Evolutionary conservation across 2,888 invertebrate genomes (phyloP).

Genomic region (Hesperia comma): DNA sequence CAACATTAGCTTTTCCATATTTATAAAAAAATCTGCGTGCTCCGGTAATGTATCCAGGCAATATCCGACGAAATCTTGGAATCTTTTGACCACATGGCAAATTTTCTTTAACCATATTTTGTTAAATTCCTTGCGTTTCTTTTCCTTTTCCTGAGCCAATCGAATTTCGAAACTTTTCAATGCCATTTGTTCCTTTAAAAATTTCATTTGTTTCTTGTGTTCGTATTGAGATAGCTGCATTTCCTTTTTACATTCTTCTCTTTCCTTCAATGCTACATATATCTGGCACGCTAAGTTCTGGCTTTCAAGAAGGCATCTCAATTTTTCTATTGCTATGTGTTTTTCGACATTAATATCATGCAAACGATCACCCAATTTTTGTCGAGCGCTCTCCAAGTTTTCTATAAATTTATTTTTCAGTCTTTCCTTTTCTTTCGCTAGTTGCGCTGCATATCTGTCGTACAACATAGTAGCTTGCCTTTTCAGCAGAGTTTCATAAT

Average conservation of each 20-base stretch:
- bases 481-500: slow-evolving; percentile 55
- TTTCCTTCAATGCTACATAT: slow-evolving; percentile 74
- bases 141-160: slow-evolving; percentile 58
- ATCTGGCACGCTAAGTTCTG: slow-evolving; percentile 75
- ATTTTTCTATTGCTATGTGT: slow-evolving; percentile 65
- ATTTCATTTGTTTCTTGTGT: slow-evolving; percentile 62
- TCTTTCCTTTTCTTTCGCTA: slow-evolving; percentile 55
- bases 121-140: slow-evolving; percentile 54
- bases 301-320: slow-evolving; percentile 62
- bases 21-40: slow-evolving; percentile 73
- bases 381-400: slow-evolving; percentile 52
- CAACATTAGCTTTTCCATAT: slow-evolving; percentile 74
- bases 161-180: slow-evolving; percentile 61
- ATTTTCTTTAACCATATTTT: slow-evolving; percentile 69
- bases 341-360: slow-evolving; percentile 72
- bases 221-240: slow-evolving; percentile 53
- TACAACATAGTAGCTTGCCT: slow-evolving; percentile 64
- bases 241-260: slow-evolving; percentile 62
- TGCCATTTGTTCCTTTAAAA: slow-evolving; percentile 54
- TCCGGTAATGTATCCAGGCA: slow-evolving; percentile 68
- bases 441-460: slow-evolving; percentile 57
- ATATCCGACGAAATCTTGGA: slow-evolving; percentile 70
- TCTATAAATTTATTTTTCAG: slow-evolving; percentile 59
- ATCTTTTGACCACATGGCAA: slow-evolving; percentile 68
- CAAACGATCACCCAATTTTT: slow-evolving; percentile 49